Base-by-base conservation (phyloP, 2,888 invertebrate species). In the Drepanosiphum platanoidis region DNA sequence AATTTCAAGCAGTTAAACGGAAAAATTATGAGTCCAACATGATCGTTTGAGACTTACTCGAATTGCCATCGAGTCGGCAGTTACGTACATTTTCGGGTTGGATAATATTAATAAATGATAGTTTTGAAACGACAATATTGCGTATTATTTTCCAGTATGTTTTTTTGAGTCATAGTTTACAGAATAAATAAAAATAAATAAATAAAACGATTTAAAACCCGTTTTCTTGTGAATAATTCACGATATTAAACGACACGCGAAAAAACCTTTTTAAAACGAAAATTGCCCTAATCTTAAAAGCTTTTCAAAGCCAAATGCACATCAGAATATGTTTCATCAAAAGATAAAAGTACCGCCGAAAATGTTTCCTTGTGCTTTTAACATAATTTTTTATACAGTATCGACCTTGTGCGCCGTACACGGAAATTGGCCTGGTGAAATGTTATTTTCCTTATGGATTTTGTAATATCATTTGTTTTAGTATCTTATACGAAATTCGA, bases 281-380 rank as follows among this genome's bases (percentile, higher is more conserved):
- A 11, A 39, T 78, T 58, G n/a, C 22, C 30, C 13, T 78, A 64
- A 80, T 80, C 68, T 68, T 80, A 68, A 52, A 68, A 80, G 79
- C 32, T 46, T 80, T 80, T 80, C 34, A 68, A 68, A 46, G 34
- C 32, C n/a, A 52, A 70, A 27, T 52, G 22, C 52, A 15, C 27
- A 34, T 80, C 70, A 52, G 18, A 70, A 70, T 34, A 80, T 15
- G 34, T 79, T 80, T 52, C 18, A 42, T 68, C 9, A 36, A 27
- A 68, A 32, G 32, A 68, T 79, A 46, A 74, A 70, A 61, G 39
- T 77, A 77, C 36, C 27, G 18, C 11, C 2, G 61, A 39, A 77
- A 77, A 61, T n/a, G 8, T 77, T 61, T 74, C n/a, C n/a, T 75
- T 1, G 15, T 34, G 13, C 27, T 77, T 61, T 39, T 39, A 30